Percentiles rank a stretch among this genome's conserved stretches.
Conservation (phyloP, 2,888 invertebrate species). For the Minunthozetes semirufus region DNA sequence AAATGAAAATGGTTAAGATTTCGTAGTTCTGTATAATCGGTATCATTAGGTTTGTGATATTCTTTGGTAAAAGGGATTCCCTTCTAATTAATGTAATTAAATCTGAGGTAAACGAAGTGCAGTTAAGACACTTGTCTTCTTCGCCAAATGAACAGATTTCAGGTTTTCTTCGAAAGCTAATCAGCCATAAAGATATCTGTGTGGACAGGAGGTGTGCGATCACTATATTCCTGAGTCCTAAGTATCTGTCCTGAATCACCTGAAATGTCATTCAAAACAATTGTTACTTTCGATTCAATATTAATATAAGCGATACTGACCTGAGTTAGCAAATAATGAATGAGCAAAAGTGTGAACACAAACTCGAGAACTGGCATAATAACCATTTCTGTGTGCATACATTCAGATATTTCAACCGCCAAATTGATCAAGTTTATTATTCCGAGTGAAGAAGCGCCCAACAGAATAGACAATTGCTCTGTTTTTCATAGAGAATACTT, state of each 20-base stretch:
- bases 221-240: constrained; percentile 35
- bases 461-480: constrained; percentile 36
- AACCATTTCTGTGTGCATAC: constrained; percentile 31
- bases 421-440: constrained; percentile 34
- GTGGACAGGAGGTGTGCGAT: constrained; percentile 36
- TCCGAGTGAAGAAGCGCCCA: constrained; percentile 35
- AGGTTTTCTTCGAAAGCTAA: constrained; percentile 1
- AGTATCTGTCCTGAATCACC: constrained; percentile 17
- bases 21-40: constrained; percentile 35
- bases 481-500: neutral
- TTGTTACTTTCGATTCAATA: neutral
- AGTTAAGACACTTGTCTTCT: constrained; percentile 5
- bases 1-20: constrained; percentile 36
- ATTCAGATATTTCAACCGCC: constrained; percentile 31
- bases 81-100: neutral
- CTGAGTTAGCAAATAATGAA: constrained; percentile 37
- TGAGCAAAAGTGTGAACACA: constrained; percentile 32
- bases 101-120: neutral
- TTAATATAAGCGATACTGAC: neutral
- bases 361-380: constrained; percentile 37
- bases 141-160: constrained; percentile 13
- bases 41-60: neutral
- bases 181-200: constrained; percentile 37
- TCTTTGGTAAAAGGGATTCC: neutral
- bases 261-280: neutral